Conservation (phyloP, 2,888 invertebrate species). For the Drosophila anomalata region DNA sequence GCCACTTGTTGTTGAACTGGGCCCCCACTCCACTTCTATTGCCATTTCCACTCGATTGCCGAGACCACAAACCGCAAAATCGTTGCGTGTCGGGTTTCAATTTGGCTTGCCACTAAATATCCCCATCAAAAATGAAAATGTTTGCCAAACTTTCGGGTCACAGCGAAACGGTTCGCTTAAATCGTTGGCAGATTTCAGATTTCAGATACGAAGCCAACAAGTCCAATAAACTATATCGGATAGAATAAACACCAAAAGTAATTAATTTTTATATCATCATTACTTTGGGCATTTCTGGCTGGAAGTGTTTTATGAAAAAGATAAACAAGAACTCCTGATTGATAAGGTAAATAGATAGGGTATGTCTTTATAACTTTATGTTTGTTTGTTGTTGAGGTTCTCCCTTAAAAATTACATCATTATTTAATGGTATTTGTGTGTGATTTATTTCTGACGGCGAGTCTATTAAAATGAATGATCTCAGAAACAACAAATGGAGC, state of each 20-base stretch:
- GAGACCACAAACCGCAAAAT: constrained; percentile 26
- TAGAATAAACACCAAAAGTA: neutral
- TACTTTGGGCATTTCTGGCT: neutral
- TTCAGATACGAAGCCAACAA: constrained; percentile 42
- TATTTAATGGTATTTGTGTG: neutral
- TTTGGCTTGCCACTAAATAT: constrained; percentile 46
- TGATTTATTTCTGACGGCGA: constrained; percentile 5
- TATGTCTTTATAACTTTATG: neutral
- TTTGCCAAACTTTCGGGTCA: constrained; percentile 36
- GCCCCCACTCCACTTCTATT: constrained; percentile 33
- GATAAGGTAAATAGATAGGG: neutral
- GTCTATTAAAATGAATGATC: constrained; percentile 73
- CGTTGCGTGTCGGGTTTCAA: constrained; percentile 60
- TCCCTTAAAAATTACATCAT: neutral
- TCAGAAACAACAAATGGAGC: constrained; percentile 62
- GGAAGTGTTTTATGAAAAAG: neutral
- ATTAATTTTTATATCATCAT: constrained; percentile 21
- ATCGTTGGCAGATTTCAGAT: constrained; percentile 59
- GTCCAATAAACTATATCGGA: too few relatives aligned
- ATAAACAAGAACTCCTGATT: neutral
- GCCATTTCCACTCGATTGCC: constrained; percentile 33
- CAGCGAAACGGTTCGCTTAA: constrained; percentile 20
- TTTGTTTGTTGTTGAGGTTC: neutral
- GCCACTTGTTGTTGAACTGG: constrained; percentile 65
- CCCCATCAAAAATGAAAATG: constrained; percentile 34